Percentiles rank a stretch among this genome's conserved stretches.
Evolutionary conservation across 2,113 vertebrate species (phyloP).

Genomic region (Butastur rufipennis): DNA sequence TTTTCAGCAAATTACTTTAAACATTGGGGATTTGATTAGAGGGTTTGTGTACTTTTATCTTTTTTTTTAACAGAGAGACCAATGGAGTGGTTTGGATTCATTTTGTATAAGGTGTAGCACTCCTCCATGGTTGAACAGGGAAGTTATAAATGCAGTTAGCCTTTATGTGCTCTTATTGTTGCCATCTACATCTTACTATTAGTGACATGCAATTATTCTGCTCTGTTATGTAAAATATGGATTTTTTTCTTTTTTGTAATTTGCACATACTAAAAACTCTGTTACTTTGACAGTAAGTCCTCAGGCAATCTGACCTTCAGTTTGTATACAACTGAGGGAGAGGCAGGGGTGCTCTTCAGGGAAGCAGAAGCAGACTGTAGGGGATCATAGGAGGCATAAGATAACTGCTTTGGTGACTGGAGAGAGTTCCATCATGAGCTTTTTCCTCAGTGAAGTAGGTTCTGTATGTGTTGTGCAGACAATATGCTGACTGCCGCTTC

Average conservation of each 20-base stretch:
- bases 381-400: background rate
- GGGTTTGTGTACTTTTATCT: background rate
- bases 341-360: background rate
- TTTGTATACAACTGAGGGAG: background rate
- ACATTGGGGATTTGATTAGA: background rate
- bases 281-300: background rate
- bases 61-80: background rate
- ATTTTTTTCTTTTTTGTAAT: background rate
- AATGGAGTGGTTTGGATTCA: background rate
- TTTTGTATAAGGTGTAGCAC: background rate
- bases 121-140: background rate
- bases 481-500: background rate
- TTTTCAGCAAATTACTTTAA: background rate
- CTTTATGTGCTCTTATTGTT: background rate
- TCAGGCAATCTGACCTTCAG: background rate
- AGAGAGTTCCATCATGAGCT: background rate
- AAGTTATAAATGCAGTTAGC: background rate
- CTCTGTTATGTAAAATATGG: background rate
- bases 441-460: background rate
- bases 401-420: background rate
- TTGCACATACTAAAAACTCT: background rate
- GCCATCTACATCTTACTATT: background rate
- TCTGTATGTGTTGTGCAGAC: background rate
- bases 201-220: background rate
- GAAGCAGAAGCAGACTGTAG: background rate